phyloP scores from a whole-genome alignment of 2,888 invertebrate species.

The Spatulosminthurus flaviceps region DNA sequence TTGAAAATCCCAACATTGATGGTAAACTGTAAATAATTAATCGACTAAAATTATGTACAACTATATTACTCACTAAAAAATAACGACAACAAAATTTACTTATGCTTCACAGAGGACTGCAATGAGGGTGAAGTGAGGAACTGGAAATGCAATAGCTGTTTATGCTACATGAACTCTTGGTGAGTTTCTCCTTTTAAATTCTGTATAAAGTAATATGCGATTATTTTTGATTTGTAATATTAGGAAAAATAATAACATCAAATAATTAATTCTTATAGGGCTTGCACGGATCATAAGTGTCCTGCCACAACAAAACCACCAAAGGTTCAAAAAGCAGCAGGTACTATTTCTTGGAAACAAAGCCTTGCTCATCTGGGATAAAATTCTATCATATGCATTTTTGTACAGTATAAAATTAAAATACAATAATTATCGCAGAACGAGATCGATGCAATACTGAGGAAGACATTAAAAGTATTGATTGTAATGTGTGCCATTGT shows the following conservation, averaged over 20 bases:
- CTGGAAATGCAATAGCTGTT: conserved; percentile 60
- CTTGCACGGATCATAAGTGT: conserved; percentile 59
- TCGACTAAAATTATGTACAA: neutral
- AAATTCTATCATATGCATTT: no score
- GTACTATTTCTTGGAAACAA: neutral
- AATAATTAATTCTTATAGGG: conserved; percentile 48
- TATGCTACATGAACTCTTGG: conserved; percentile 62
- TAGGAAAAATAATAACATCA: no score
- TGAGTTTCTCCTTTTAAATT: conserved; percentile 2
- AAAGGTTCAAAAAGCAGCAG: neutral
- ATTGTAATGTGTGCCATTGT: conserved; percentile 61
- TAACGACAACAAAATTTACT: neutral
- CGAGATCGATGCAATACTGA: conserved; percentile 57
- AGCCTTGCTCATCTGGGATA: no score
- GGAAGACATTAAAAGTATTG: conserved; percentile 61
- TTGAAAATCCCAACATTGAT: conserved; percentile 59
- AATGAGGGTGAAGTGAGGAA: conserved; percentile 57
- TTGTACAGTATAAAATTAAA: no score
- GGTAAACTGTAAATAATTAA: conserved; percentile 49
- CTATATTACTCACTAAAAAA: neutral
- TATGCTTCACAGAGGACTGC: conserved; percentile 56
- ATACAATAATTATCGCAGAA: neutral
- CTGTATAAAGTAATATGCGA: no score
- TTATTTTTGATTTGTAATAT: no score
- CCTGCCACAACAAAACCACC: conserved; percentile 50